A percentile compares a stretch with the other conserved stretches of the same genome.
phyloP scores from a whole-genome alignment of 1,140 invertebrate species.

The Holcopasites calliopsidis region DNA sequence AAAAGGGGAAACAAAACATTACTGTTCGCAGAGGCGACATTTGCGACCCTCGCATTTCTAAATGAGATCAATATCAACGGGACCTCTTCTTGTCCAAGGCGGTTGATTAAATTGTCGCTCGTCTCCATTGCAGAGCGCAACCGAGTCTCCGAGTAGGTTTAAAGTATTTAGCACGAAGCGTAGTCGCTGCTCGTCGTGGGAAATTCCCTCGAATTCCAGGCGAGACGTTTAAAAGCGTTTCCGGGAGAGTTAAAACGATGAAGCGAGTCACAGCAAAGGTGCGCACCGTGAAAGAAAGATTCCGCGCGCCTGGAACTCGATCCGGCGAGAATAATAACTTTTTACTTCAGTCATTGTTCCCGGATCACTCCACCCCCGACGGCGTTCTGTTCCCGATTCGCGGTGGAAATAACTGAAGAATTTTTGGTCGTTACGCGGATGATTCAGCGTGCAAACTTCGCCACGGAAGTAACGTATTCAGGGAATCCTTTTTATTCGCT shows the following conservation, averaged over 20 bases:
- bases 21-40: too few species aligned
- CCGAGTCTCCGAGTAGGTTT: too few species aligned
- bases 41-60: too few species aligned
- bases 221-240: conserved; percentile 9
- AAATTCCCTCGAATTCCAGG: background rate
- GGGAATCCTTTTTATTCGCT: conserved; percentile 15
- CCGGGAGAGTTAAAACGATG: background rate
- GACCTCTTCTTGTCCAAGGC: too few species aligned
- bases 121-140: background rate
- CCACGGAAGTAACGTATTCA: conserved; percentile 1
- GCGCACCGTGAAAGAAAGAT: conserved; percentile 5
- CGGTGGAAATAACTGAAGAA: conserved; percentile 49
- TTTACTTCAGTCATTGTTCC: conserved; percentile 25
- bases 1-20: too few species aligned
- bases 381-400: background rate
- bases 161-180: too few species aligned
- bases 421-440: conserved; percentile 44
- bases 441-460: conserved; percentile 33
- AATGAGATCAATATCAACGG: too few species aligned
- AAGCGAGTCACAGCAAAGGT: background rate
- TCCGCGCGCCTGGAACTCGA: conserved; percentile 32
- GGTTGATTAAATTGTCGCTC: background rate
- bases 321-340: conserved; percentile 44
- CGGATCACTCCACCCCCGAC: conserved; percentile 7
- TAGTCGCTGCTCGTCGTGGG: too few species aligned